Conservation (phyloP, 2,888 invertebrate species). For the Tipula unca region DNA sequence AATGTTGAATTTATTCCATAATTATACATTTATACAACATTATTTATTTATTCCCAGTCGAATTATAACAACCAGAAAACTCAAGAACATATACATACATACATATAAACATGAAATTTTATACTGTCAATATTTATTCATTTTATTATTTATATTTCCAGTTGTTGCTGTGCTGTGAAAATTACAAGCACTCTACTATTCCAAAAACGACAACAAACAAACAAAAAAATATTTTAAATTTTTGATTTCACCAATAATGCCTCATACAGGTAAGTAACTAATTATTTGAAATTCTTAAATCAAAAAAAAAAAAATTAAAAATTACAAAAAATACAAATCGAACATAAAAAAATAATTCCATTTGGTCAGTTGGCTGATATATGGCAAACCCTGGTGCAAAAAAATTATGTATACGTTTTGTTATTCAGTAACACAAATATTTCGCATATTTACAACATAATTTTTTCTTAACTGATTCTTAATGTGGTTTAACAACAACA, state of each 20-base stretch:
- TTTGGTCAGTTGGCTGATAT: background rate
- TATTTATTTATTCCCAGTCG: background rate
- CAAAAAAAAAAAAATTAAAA: background rate
- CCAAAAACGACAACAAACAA: background rate
- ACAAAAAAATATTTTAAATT: background rate
- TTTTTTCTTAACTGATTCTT: background rate
- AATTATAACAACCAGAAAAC: background rate
- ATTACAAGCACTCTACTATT: background rate
- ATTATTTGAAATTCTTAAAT: background rate
- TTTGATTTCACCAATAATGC: slow-evolving; percentile 16
- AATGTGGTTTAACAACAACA: background rate
- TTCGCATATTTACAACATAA: slow-evolving; percentile 14
- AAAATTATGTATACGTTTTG: background rate
- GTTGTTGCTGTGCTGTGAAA: background rate
- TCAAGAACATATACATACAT: background rate
- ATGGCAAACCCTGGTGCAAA: background rate
- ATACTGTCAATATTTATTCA: background rate
- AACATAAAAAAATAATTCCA: background rate
- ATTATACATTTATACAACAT: background rate
- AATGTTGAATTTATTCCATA: background rate
- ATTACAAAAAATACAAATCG: background rate
- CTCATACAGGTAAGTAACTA: slow-evolving; percentile 16
- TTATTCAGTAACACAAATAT: slow-evolving; percentile 14
- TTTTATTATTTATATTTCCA: slow-evolving; percentile 3
- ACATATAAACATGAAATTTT: background rate